These are phyloP conservation scores for Drosophila sordidapex DNA, from an alignment of 2,888 invertebrate species.

Conservation along the genomic window DNA sequence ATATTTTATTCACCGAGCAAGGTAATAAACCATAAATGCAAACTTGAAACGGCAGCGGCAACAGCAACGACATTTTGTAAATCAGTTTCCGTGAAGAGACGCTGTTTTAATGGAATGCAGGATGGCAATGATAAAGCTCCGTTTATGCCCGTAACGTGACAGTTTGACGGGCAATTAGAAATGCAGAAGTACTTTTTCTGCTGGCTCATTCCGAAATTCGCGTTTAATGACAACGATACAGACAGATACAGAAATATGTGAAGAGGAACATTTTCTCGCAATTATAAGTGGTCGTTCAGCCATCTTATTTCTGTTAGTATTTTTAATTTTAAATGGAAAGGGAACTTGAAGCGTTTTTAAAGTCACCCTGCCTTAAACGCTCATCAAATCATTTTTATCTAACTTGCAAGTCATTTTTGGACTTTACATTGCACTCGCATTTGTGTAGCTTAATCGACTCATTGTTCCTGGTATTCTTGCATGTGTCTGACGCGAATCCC, in stretches of 20 bases:
- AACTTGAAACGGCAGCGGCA: conserved; percentile 22
- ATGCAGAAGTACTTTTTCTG: conserved; percentile 45
- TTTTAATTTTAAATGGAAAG: not conserved
- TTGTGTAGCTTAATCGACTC: not conserved
- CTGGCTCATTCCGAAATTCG: conserved; percentile 21
- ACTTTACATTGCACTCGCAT: not conserved
- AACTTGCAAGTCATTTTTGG: not conserved
- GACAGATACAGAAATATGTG: not conserved
- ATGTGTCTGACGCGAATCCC: not conserved
- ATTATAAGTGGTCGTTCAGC: conserved; percentile 12
- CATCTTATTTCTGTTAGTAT: not conserved
- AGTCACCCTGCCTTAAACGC: not conserved
- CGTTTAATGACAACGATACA: not conserved
- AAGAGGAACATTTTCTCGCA: not conserved
- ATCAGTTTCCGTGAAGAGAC: conserved; percentile 2
- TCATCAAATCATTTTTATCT: not conserved
- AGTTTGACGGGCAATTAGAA: conserved; percentile 54
- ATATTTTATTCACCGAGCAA: conserved; percentile 41
- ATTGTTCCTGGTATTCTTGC: not conserved
- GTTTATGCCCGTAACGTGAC: conserved; percentile 21
- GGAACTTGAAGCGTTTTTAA: not conserved
- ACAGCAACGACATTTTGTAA: conserved; percentile 3
- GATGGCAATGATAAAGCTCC: not conserved
- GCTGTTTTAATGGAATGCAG: not conserved
- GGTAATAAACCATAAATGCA: conserved; percentile 53